phyloP scores from a whole-genome alignment of 2,888 invertebrate species.

The Endotricha flammealis region DNA sequence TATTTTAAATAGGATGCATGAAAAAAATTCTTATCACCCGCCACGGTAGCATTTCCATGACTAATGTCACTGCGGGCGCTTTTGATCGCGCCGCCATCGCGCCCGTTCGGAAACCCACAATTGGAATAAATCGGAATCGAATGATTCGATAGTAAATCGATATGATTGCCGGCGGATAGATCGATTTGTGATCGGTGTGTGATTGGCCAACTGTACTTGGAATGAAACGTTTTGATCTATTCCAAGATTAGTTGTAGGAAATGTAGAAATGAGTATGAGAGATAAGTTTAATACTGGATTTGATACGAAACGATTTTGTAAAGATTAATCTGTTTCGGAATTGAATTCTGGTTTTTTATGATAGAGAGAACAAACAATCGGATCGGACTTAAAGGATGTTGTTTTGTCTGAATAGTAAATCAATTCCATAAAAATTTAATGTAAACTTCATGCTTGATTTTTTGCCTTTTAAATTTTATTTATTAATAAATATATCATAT shows the following conservation, averaged over 20 bases:
- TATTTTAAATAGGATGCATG: slow-evolving; percentile 25
- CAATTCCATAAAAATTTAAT: too few relatives aligned
- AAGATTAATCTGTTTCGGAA: too few relatives aligned
- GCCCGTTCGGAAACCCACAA: slow-evolving; percentile 38
- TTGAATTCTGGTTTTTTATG: too few relatives aligned
- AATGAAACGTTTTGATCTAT: slow-evolving; percentile 20
- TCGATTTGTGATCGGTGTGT: slow-evolving; percentile 56
- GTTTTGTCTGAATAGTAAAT: too few relatives aligned
- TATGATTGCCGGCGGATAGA: slow-evolving; percentile 47
- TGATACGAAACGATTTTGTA: too few relatives aligned
- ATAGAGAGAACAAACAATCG: too few relatives aligned
- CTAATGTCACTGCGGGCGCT: slow-evolving; percentile 43
- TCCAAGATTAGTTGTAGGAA: neutral
- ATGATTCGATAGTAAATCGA: slow-evolving; percentile 51
- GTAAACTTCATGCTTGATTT: too few relatives aligned
- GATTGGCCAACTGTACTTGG: slow-evolving; percentile 28
- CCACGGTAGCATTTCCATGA: slow-evolving; percentile 48
- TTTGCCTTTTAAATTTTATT: too few relatives aligned
- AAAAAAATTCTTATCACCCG: slow-evolving; percentile 33
- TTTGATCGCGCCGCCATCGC: slow-evolving; percentile 45
- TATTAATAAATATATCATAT: too few relatives aligned
- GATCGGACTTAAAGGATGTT: too few relatives aligned
- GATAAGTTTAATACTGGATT: too few relatives aligned
- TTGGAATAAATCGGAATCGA: slow-evolving; percentile 55
- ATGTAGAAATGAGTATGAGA: neutral